These are phyloP conservation scores for Alethe diademata DNA, from an alignment of 2,113 vertebrate genomes.

Conservation along the genomic window DNA sequence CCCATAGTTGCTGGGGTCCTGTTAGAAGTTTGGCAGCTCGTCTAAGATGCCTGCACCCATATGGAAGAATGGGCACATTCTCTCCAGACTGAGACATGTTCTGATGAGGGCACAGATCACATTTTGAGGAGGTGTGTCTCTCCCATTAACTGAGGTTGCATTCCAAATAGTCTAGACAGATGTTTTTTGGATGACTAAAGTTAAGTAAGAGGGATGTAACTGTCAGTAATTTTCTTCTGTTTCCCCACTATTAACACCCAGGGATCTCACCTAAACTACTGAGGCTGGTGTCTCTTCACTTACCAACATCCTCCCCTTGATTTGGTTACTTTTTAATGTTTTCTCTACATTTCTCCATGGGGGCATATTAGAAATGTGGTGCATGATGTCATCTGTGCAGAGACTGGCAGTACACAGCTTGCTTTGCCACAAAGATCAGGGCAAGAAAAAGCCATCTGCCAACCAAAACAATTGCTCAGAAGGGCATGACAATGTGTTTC, in stretches of 20 bases:
- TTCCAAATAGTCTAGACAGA: not conserved
- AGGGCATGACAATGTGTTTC: not conserved
- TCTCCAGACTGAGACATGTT: not conserved
- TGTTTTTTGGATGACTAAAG: not conserved
- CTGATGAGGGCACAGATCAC: not conserved
- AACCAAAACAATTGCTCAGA: constrained; percentile 5
- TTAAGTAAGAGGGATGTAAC: not conserved
- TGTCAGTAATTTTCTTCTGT: not conserved
- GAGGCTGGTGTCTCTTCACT: not conserved
- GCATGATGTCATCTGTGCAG: not conserved
- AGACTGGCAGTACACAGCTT: not conserved
- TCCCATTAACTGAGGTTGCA: not conserved
- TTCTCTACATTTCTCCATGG: not conserved
- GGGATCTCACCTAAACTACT: not conserved
- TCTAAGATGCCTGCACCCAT: not conserved
- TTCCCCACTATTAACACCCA: not conserved
- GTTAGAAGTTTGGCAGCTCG: not conserved
- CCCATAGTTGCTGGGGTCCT: not conserved
- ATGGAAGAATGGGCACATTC: rapidly evolving
- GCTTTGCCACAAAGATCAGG: not conserved
- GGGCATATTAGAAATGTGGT: not conserved
- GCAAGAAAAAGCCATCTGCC: not conserved
- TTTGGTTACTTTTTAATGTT: not conserved
- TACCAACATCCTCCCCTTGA: not conserved
- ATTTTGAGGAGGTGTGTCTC: not conserved